Conservation (phyloP, 2,797 vertebrate species). For the Loriculus beryllinus region DNA sequence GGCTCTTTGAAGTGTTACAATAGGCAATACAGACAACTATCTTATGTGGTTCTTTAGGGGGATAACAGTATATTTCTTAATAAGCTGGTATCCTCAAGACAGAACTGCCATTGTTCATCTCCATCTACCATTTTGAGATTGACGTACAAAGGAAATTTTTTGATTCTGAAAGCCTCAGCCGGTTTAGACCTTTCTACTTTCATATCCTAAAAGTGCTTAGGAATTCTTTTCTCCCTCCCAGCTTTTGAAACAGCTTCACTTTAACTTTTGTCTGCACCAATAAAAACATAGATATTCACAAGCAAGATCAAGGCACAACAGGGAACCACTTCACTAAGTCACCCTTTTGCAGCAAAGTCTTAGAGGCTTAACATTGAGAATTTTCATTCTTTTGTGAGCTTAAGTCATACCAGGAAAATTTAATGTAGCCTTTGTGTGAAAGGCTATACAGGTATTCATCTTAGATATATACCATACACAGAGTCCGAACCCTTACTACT, state of each 20-base stretch:
- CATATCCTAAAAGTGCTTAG: background rate
- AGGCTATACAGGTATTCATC: background rate
- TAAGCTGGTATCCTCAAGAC: background rate
- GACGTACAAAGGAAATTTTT: background rate
- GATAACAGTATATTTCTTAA: background rate
- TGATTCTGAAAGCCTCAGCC: background rate
- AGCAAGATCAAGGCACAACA: slow-evolving; percentile 15
- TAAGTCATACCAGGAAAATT: background rate
- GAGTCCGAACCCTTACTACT: background rate
- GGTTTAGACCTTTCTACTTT: background rate
- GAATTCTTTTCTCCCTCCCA: background rate
- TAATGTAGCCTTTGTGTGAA: background rate
- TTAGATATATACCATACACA: background rate
- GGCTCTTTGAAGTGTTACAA: background rate
- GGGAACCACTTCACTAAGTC: background rate
- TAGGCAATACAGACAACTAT: background rate
- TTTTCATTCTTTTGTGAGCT: background rate
- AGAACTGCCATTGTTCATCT: background rate
- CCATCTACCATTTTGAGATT: background rate
- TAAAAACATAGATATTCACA: background rate
- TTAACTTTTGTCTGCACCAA: slow-evolving; percentile 3
- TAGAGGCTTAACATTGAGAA: background rate
- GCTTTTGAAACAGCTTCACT: background rate
- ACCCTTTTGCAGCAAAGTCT: background rate
- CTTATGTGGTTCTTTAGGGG: background rate